A percentile compares a stretch with the other conserved stretches of the same genome.
Conservation (phyloP, 2,113 vertebrate genomes). For the Chaenogobius annularis region DNA sequence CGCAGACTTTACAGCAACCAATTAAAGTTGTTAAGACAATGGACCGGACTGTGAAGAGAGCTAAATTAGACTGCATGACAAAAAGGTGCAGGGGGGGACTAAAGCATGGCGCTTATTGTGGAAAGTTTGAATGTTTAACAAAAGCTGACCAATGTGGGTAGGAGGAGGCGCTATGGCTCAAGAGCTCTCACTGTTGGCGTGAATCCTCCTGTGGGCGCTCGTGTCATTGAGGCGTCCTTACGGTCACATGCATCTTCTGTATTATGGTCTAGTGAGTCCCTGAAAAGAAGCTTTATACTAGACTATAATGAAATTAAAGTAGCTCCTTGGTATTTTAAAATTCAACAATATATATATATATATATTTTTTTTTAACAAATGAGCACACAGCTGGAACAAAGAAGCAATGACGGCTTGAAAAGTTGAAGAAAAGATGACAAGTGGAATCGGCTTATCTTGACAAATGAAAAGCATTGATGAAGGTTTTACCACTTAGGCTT, state of each 20-base stretch:
- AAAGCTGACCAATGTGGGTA: slow-evolving; percentile 2
- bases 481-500: slow-evolving; percentile 30
- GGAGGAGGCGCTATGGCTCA: slow-evolving; percentile 22
- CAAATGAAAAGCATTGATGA: slow-evolving; percentile 65
- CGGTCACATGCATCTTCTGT: slow-evolving; percentile 6
- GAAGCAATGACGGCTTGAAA: slow-evolving; percentile 52
- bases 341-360: slow-evolving; percentile 32
- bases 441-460: slow-evolving; percentile 64
- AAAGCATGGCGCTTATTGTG: slow-evolving; percentile 12
- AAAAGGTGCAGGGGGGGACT: slow-evolving; percentile 16
- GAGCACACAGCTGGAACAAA: slow-evolving; percentile 55
- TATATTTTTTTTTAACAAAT: slow-evolving; percentile 14
- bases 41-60: slow-evolving; percentile 20
- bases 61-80: slow-evolving; percentile 42
- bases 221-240: not conserved
- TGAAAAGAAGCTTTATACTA: slow-evolving; percentile 2
- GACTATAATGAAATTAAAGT: slow-evolving; percentile 24
- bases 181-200: slow-evolving; percentile 16
- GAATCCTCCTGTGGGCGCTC: not conserved
- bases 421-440: slow-evolving; percentile 58
- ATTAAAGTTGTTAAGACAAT: slow-evolving; percentile 38
- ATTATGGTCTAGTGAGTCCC: not conserved
- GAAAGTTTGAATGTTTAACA: slow-evolving; percentile 18
- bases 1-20: slow-evolving; percentile 40
- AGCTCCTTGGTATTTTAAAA: slow-evolving; percentile 47